These are phyloP conservation scores for Eurosta solidaginis DNA, from an alignment of 1,140 invertebrate species.

Conservation along the genomic window DNA sequence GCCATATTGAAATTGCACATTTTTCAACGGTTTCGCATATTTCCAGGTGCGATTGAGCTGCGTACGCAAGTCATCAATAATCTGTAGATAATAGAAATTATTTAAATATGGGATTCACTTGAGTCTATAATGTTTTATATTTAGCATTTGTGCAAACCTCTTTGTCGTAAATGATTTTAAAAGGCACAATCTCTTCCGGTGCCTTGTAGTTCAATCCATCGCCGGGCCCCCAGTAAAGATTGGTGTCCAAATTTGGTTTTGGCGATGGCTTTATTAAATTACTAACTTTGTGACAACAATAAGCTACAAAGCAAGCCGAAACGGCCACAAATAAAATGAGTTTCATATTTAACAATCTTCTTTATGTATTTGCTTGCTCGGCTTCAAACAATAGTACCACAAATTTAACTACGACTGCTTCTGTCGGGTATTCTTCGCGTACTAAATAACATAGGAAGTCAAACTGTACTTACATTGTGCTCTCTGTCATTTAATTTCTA, in stretches of 20 bases:
- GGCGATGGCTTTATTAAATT: slow-evolving; percentile 30
- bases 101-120: neutral
- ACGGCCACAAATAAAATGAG: too few relatives aligned
- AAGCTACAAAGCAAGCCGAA: too few relatives aligned
- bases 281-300: neutral
- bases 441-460: too few relatives aligned
- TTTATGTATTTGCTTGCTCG: too few relatives aligned
- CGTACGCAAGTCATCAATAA: slow-evolving; percentile 42
- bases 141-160: neutral
- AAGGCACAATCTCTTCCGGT: slow-evolving; percentile 45
- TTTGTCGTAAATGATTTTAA: slow-evolving; percentile 30
- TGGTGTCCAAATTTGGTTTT: slow-evolving; percentile 46
- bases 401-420: too few relatives aligned
- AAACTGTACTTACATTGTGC: too few relatives aligned
- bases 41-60: slow-evolving; percentile 44
- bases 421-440: too few relatives aligned
- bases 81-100: slow-evolving; percentile 34
- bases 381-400: too few relatives aligned
- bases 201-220: slow-evolving; percentile 44
- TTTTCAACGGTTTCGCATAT: slow-evolving; percentile 66
- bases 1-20: slow-evolving; percentile 73
- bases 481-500: too few relatives aligned
- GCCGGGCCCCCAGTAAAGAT: slow-evolving; percentile 54
- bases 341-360: too few relatives aligned
- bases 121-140: neutral